Conservation (phyloP, 2,888 invertebrate genomes). For the Dynastes hyllus region DNA sequence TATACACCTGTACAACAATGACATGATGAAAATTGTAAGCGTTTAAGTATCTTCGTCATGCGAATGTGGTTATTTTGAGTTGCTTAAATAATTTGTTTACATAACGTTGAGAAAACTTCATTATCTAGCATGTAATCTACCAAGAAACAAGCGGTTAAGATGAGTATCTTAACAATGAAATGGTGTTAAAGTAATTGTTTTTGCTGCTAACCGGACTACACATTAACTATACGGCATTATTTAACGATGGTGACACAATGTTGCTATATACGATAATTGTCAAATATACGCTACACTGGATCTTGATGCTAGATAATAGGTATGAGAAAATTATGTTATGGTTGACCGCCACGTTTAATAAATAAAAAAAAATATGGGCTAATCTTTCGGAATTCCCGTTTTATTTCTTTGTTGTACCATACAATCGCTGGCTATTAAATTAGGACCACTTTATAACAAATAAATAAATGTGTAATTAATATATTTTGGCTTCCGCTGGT, state of each 20-base stretch:
- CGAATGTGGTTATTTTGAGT: not conserved
- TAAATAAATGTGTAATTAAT: no score
- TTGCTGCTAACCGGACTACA: not conserved
- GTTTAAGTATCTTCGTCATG: not conserved
- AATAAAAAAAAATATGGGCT: no score
- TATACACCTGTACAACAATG: slow-evolving; percentile 13
- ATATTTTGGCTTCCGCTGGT: no score
- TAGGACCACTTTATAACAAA: no score
- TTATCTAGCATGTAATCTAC: not conserved
- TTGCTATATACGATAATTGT: not conserved
- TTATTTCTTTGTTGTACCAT: no score
- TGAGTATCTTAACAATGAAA: slow-evolving; percentile 12
- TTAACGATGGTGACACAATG: not conserved
- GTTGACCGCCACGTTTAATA: no score
- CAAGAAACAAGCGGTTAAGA: slow-evolving; percentile 16
- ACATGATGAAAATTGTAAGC: not conserved
- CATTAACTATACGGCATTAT: not conserved
- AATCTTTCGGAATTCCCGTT: no score
- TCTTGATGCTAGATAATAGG: no score
- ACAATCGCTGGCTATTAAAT: no score
- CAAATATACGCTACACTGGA: not conserved
- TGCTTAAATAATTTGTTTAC: slow-evolving; percentile 25
- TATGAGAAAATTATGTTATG: no score
- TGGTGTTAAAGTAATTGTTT: slow-evolving; percentile 14
- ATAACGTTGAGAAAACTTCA: slow-evolving; percentile 19